Evolutionary conservation across 2,113 vertebrate genomes (phyloP).

Genomic region (Epinephelus moara): DNA sequence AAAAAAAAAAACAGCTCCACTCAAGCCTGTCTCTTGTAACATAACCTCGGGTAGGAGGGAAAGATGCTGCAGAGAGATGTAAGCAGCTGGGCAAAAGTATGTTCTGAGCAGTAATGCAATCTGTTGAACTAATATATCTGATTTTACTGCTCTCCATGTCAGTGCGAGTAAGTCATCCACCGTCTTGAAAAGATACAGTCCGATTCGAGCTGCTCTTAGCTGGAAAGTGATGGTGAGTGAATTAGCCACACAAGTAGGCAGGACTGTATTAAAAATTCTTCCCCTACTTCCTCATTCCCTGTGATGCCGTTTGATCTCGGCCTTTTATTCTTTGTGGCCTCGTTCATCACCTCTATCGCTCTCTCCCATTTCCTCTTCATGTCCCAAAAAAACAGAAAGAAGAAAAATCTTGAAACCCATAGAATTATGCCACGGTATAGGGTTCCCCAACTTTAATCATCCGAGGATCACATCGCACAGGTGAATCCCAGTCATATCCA

Average conservation of each 20-base stretch:
- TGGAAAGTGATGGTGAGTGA: constrained; percentile 38
- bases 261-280: constrained; percentile 51
- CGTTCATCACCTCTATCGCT: constrained; percentile 41
- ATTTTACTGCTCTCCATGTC: constrained; percentile 54
- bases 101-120: constrained; percentile 63
- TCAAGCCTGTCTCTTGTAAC: constrained; percentile 24
- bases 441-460: constrained; percentile 48
- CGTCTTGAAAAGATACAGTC: constrained; percentile 39
- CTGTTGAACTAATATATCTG: constrained; percentile 61
- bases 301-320: constrained; percentile 69
- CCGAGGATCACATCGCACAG: constrained; percentile 33
- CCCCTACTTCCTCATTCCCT: constrained; percentile 62
- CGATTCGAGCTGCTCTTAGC: constrained; percentile 28
- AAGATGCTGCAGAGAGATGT: constrained; percentile 37
- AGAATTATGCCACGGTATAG: constrained; percentile 3
- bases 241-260: constrained; percentile 50
- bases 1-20: neutral
- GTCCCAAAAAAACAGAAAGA: neutral
- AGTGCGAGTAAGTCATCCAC: constrained; percentile 58
- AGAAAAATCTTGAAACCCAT: neutral
- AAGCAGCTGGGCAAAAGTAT: constrained; percentile 61
- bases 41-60: constrained; percentile 5
- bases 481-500: constrained; percentile 31
- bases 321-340: constrained; percentile 42
- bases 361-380: constrained; percentile 21